phyloP scores from a whole-genome alignment of 1,140 invertebrate species.

The Hylyphantes graminicola region DNA sequence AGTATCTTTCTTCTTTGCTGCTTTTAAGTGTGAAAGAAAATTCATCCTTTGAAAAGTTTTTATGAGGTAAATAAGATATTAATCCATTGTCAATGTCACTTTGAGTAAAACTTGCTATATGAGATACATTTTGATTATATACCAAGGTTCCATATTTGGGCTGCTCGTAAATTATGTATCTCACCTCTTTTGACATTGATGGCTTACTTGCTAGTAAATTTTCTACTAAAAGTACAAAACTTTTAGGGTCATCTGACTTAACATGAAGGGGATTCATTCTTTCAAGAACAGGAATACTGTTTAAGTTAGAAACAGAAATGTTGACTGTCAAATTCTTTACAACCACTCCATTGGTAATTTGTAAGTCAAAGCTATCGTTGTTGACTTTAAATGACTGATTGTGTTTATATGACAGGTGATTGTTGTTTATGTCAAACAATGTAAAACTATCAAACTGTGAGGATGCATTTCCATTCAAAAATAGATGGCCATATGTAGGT shows the following conservation, averaged over 20 bases:
- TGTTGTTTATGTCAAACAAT: slow-evolving; percentile 19
- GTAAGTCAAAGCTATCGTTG: slow-evolving; percentile 49
- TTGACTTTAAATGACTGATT: slow-evolving; percentile 29
- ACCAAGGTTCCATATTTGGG: slow-evolving; percentile 32
- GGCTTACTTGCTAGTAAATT: slow-evolving; percentile 25
- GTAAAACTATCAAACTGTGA: slow-evolving; percentile 17
- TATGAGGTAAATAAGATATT: slow-evolving; percentile 13
- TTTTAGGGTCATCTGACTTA: not conserved
- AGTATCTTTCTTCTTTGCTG: slow-evolving; percentile 12
- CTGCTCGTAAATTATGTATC: slow-evolving; percentile 15
- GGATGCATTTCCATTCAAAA: not conserved
- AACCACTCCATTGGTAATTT: slow-evolving; percentile 36
- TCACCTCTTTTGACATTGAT: slow-evolving; percentile 10
- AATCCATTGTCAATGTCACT: slow-evolving; percentile 40
- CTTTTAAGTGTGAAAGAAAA: slow-evolving; percentile 32
- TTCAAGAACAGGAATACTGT: slow-evolving; percentile 14
- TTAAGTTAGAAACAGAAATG: slow-evolving; percentile 11
- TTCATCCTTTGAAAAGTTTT: slow-evolving; percentile 19
- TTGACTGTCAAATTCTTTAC: slow-evolving; percentile 44
- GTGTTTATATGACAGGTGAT: slow-evolving; percentile 30
- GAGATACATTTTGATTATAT: slow-evolving; percentile 2
- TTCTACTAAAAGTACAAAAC: slow-evolving; percentile 14
- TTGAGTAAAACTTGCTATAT: slow-evolving; percentile 34
- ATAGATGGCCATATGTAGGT: slow-evolving; percentile 34
- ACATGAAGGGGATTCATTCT: slow-evolving; percentile 9